Conservation (phyloP, 1,140 invertebrate genomes). For the Macrocentrus cingulum region DNA sequence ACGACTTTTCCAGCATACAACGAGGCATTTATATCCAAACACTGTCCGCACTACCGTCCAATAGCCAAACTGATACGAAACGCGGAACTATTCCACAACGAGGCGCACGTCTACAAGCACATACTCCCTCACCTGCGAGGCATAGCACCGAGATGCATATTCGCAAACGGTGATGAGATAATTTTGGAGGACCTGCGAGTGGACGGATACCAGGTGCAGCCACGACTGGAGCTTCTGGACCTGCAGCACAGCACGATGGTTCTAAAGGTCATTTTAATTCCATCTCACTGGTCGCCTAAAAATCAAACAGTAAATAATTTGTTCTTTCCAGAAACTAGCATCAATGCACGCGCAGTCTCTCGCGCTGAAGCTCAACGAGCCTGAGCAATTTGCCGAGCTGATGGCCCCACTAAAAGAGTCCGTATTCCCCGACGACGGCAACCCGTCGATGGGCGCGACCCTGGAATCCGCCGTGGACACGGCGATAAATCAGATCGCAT, state of each 20-base stretch:
- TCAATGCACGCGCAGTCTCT: conserved; percentile 51
- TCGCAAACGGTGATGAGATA: conserved; percentile 39
- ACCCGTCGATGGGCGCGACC: conserved; percentile 20
- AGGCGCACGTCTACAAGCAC: conserved; percentile 39
- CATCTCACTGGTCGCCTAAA: too few species aligned
- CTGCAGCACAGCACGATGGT: conserved; percentile 47
- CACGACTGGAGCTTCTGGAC: conserved; percentile 44
- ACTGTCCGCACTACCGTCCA: conserved; percentile 19
- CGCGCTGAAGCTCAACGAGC: conserved; percentile 43
- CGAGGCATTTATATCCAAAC: conserved; percentile 43
- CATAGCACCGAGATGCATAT: conserved; percentile 37
- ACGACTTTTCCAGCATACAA: conserved; percentile 38
- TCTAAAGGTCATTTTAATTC: conserved; percentile 41
- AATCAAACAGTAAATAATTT: not conserved
- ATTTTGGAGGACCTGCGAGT: conserved; percentile 53
- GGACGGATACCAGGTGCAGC: conserved; percentile 39
- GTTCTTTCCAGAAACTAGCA: conserved; percentile 47
- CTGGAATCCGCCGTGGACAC: conserved; percentile 23
- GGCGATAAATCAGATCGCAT: conserved; percentile 29
- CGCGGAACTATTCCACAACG: conserved; percentile 39
- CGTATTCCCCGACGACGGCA: conserved; percentile 31
- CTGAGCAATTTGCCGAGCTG: conserved; percentile 33
- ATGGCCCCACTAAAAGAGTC: conserved; percentile 33
- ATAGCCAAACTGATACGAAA: conserved; percentile 22
- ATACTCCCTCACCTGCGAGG: conserved; percentile 34